Base-by-base conservation (phyloP, 2,113 vertebrate genomes). In the Salminus brasiliensis region DNA sequence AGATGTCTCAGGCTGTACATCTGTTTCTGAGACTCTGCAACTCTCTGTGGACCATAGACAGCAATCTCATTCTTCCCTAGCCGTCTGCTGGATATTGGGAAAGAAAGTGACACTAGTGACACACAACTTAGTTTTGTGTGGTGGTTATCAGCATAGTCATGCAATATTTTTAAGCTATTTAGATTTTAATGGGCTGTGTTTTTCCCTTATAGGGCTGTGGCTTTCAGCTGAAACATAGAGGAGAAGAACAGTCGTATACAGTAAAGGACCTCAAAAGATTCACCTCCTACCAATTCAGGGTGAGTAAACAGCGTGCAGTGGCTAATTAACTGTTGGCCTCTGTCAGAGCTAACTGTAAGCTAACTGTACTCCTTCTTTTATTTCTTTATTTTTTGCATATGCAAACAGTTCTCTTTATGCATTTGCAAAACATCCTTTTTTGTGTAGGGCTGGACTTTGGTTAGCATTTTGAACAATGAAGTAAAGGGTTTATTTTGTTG, bases 161-260 rank as follows among this genome's bases (percentile, higher is more conserved):
- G 18, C 16, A n/a, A n/a, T 15, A 47, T 76, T 62, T 36, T 29
- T 43, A 11, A 52, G 57, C 30, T 32, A 53, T n/a, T 21, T n/a
- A 4, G 18, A 29, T n/a, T 0, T 47, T 41, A n/a, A 49, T 32
- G 12, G 5, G 15, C 23, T 43, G 45, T n/a, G 49, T 49, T 57
- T 78, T 72, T 39, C 4, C 23, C 15, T 15, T 62, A 32, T 55
- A 76, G 72, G 57, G 32, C 5, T 62, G 53, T 92, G 94, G 94
- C 30, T 95, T 95, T 85, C 93, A 93, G 29, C 88, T 90, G 4
- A 92, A 91, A 84, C 93, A 94, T 82, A 94, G 92, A n/a, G 94
- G 93, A 77, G 92, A 94, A 60, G 94, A 94, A 6, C 89, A 92
- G 25, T 89, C 88, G 1, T 93, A 88, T 89, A 94, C 90, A 88